Percentiles rank a stretch among this genome's conserved stretches.
Conservation (phyloP, 2,113 vertebrate species). For the Bujurquina vittata region DNA sequence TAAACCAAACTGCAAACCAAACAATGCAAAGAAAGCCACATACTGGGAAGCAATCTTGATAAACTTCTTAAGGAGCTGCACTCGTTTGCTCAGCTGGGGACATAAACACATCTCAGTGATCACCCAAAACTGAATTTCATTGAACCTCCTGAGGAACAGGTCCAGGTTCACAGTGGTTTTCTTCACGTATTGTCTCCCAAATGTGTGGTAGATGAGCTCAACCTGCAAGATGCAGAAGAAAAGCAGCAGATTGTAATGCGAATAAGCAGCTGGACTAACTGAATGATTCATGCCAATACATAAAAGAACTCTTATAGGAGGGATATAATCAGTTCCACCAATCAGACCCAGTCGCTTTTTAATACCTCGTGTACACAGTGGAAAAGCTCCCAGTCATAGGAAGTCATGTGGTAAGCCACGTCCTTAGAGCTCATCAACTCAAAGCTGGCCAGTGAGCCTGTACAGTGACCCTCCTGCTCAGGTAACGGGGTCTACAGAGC, state of each 20-base stretch:
- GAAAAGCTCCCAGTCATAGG: constrained; percentile 98
- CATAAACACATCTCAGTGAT: constrained; percentile 96
- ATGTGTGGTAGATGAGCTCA: constrained; percentile 96
- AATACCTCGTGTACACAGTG: constrained; percentile 96
- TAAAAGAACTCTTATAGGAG: neutral
- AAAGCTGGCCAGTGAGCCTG: constrained; percentile 88
- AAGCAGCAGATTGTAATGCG: neutral
- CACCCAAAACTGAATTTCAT: constrained; percentile 99
- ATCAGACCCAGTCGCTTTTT: neutral
- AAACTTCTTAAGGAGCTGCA: constrained; percentile 98
- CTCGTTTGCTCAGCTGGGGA: constrained; percentile 93
- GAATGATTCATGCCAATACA: neutral
- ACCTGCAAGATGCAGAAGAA: constrained; percentile 78
- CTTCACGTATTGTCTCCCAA: constrained; percentile 93
- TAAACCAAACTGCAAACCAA: neutral
- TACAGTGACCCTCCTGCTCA: constrained; percentile 93
- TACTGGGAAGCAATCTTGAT: constrained; percentile 99
- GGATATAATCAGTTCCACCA: neutral
- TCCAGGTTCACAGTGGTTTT: constrained; percentile 98
- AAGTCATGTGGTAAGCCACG: constrained; percentile 94
- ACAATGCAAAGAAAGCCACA: constrained; percentile 69
- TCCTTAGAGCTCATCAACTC: constrained; percentile 99
- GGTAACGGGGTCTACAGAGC: constrained; percentile 86
- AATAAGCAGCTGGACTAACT: neutral
- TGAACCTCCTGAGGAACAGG: constrained; percentile 96